phyloP scores from a whole-genome alignment of 1,140 invertebrate species.

The Ptiloglossa arizonensis region DNA sequence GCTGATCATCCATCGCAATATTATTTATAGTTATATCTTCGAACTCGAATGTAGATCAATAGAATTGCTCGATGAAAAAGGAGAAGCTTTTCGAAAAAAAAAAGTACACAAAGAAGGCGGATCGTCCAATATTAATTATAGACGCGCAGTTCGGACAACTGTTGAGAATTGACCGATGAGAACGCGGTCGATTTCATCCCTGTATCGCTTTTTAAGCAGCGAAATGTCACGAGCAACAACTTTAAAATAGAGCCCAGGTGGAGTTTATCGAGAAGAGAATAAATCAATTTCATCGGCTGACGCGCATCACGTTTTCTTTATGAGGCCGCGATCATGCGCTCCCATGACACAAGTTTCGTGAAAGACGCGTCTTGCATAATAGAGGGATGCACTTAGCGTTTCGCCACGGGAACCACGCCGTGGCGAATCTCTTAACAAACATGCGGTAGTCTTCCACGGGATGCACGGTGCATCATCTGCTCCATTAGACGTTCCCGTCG shows the following conservation, averaged over 20 bases:
- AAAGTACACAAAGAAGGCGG: too few species aligned
- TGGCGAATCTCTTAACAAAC: conserved; percentile 78
- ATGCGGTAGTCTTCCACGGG: conserved; percentile 73
- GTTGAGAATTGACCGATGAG: too few species aligned
- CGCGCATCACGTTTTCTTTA: conserved; percentile 61
- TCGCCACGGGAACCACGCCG: conserved; percentile 74
- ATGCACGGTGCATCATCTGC: conserved; percentile 70
- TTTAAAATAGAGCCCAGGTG: neutral
- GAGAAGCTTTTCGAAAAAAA: too few species aligned
- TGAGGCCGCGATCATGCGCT: conserved; percentile 46
- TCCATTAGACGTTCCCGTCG: conserved; percentile 66
- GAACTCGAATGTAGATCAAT: too few species aligned
- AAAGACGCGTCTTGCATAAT: conserved; percentile 71
- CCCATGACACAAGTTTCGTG: conserved; percentile 53
- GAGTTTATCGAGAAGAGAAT: conserved; percentile 38
- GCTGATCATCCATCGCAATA: too few species aligned
- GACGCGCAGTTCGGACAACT: too few species aligned
- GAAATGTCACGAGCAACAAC: too few species aligned
- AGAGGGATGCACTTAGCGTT: conserved; percentile 77
- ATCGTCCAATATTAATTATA: too few species aligned
- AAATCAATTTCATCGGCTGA: conserved; percentile 59
- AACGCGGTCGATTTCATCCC: too few species aligned
- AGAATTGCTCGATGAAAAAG: too few species aligned
- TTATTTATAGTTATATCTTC: too few species aligned
- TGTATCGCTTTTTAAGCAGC: too few species aligned